These are phyloP conservation scores for Lepisosteus oculatus DNA, from an alignment of 2,113 vertebrate genomes.

Conservation along the genomic window DNA sequence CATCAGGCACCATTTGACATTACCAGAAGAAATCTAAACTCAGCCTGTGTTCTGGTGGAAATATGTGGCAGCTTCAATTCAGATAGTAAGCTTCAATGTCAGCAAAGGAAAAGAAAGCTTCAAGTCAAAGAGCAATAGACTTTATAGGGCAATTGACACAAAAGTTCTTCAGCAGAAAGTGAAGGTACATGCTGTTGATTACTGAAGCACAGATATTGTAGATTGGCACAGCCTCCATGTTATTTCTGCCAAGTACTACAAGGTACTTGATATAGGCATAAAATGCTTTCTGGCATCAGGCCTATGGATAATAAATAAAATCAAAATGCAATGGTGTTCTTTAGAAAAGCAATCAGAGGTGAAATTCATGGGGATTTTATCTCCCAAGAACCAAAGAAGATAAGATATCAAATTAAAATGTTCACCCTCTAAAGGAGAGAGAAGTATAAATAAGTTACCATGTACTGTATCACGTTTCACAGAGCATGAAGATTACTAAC, in stretches of 20 bases:
- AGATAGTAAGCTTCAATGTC: no score
- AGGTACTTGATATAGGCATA: conserved; percentile 54
- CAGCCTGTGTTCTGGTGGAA: no score
- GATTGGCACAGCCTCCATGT: conserved; percentile 35
- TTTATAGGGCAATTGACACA: conserved; percentile 54
- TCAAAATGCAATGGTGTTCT: conserved; percentile 56
- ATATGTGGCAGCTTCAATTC: no score
- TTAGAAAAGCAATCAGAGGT: conserved; percentile 60
- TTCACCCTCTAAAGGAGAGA: conserved; percentile 51
- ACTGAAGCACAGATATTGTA: conserved; percentile 42
- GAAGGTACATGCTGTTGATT: conserved; percentile 56
- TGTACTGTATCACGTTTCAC: conserved; percentile 41
- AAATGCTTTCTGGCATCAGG: conserved; percentile 51
- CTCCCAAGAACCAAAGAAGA: conserved; percentile 45
- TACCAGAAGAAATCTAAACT: no score
- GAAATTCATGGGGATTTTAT: conserved; percentile 55
- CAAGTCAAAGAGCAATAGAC: no score
- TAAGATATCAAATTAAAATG: conserved; percentile 60
- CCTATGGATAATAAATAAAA: conserved; percentile 52
- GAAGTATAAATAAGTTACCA: conserved; percentile 61
- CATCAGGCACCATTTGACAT: no score
- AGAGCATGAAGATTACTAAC: conserved; percentile 40
- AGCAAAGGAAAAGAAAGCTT: no score
- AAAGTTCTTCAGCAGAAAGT: conserved; percentile 34
- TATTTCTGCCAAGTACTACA: conserved; percentile 48